Evolutionary conservation across 2,113 vertebrate genomes (phyloP).

Genomic region (Solenodon paradoxus): DNA sequence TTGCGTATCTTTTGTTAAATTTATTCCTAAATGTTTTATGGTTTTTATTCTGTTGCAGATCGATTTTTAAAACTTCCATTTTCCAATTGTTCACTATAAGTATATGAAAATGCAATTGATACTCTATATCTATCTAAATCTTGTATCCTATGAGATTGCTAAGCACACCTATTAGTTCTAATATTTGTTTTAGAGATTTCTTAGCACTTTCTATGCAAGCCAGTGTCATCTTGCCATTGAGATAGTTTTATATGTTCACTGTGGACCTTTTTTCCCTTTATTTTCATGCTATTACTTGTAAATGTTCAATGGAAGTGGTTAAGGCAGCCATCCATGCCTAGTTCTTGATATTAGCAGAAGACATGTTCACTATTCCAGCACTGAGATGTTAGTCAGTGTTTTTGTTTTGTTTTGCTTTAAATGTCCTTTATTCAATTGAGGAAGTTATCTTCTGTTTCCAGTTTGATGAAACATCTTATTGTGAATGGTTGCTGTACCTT

Average conservation of each 20-base stretch:
- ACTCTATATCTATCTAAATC: neutral
- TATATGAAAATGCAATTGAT: neutral
- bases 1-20: neutral
- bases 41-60: neutral
- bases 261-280: neutral
- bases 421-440: neutral
- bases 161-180: neutral
- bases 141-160: neutral
- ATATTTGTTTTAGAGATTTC: neutral
- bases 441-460: neutral
- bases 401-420: neutral
- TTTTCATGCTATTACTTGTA: neutral
- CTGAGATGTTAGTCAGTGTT: neutral
- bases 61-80: neutral
- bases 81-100: neutral
- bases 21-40: neutral
- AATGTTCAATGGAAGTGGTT: neutral
- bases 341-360: neutral
- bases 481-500: neutral
- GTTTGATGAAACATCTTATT: neutral
- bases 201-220: neutral
- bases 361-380: neutral
- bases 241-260: neutral
- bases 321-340: neutral
- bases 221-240: neutral